phyloP scores from a whole-genome alignment of 2,797 vertebrate genomes.

The Pseudomugil gertrudae region DNA sequence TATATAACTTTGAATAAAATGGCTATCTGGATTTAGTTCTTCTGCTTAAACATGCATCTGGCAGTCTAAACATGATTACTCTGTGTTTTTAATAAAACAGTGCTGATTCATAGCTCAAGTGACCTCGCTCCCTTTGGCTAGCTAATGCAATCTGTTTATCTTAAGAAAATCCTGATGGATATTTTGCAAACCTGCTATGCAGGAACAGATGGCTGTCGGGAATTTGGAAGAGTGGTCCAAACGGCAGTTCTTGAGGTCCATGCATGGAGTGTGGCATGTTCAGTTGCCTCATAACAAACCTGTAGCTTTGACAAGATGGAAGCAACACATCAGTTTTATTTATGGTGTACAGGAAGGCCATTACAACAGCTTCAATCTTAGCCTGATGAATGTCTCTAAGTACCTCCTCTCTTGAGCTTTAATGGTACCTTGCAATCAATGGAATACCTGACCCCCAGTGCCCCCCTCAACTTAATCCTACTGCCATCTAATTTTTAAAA shows the following conservation, averaged over 20 bases:
- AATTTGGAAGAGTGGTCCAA: constrained; percentile 21
- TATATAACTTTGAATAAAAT: not conserved
- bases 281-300: constrained; percentile 55
- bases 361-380: constrained; percentile 90
- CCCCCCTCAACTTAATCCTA: constrained; percentile 69
- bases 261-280: constrained; percentile 16
- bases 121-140: constrained; percentile 40
- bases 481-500: constrained; percentile 72
- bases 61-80: constrained; percentile 47
- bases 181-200: constrained; percentile 43
- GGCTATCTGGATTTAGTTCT: constrained; percentile 17
- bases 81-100: constrained; percentile 56
- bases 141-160: constrained; percentile 59
- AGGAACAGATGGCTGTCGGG: constrained; percentile 42
- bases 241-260: constrained; percentile 17
- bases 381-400: constrained; percentile 90
- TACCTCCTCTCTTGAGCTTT: constrained; percentile 82
- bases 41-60: constrained; percentile 23
- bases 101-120: constrained; percentile 52
- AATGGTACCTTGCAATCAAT: constrained; percentile 82
- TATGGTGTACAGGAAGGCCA: constrained; percentile 92
- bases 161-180: constrained; percentile 51
- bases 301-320: constrained; percentile 45
- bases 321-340: constrained; percentile 91
- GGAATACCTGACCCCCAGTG: constrained; percentile 75